Percentiles rank a stretch among this genome's conserved stretches.
Conservation (phyloP, 2,888 invertebrate genomes). For the Nematopogon swammerdamellus region DNA sequence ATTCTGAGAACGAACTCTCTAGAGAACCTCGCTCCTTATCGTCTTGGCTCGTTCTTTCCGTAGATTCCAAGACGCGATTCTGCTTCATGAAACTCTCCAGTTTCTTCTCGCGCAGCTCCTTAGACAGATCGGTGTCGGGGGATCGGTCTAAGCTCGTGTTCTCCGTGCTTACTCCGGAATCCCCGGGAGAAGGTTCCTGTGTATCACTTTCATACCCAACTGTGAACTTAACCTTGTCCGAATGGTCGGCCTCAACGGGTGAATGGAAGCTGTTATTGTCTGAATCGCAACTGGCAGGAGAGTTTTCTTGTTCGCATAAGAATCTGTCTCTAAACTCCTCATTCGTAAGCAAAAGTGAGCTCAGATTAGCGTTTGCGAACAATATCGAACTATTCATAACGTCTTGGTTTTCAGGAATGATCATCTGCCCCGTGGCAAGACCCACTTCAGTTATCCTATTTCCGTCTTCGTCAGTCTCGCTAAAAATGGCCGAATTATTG, state of each 20-base stretch:
- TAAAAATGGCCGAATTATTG: conserved; percentile 44
- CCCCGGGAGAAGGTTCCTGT: conserved; percentile 41
- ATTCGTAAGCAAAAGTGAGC: conserved; percentile 53
- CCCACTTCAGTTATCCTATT: conserved; percentile 23
- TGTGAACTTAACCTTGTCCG: conserved; percentile 41
- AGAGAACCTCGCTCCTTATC: conserved; percentile 20
- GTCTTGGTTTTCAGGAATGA: conserved; percentile 35
- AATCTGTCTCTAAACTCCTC: conserved; percentile 39
- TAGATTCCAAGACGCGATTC: conserved; percentile 39
- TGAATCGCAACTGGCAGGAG: conserved; percentile 12
- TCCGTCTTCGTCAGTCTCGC: conserved; percentile 31
- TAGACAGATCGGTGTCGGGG: conserved; percentile 54
- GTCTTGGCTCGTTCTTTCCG: conserved; percentile 20
- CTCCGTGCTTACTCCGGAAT: conserved; percentile 72
- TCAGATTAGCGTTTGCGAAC: conserved; percentile 61
- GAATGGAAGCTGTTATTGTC: conserved; percentile 37
- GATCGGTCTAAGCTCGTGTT: conserved; percentile 67
- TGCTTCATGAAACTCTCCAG: conserved; percentile 33
- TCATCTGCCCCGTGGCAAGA: conserved; percentile 34
- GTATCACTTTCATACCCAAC: conserved; percentile 45
- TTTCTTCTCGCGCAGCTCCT: conserved; percentile 24
- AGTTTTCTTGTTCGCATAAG: conserved; percentile 20
- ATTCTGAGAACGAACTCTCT: conserved; percentile 36
- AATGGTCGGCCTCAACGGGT: conserved; percentile 23
- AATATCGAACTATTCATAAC: conserved; percentile 53